Conservation (phyloP, 1,140 invertebrate species). For the Drosophila hydei region DNA sequence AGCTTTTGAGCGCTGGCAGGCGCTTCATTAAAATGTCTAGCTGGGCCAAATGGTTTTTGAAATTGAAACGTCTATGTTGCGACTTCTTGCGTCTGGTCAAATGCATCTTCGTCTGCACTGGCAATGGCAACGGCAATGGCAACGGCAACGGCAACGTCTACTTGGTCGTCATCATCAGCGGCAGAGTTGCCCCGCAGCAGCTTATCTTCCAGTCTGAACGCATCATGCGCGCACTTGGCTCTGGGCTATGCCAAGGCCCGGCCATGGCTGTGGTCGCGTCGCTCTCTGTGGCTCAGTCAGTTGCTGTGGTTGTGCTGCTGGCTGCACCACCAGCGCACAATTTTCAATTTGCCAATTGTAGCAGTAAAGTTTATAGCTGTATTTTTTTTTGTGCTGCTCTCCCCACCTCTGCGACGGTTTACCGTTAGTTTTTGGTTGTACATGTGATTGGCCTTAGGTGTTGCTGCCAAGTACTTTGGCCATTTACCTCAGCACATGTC, state of each 20-base stretch:
- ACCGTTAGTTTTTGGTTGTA: constrained; percentile 63
- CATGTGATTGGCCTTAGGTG: constrained; percentile 77
- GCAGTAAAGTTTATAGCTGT: constrained; percentile 80
- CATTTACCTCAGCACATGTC: constrained; percentile 32
- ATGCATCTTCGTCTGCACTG: constrained; percentile 65
- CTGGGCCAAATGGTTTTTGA: constrained; percentile 63
- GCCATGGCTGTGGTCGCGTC: constrained; percentile 7
- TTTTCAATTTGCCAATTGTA: constrained; percentile 82
- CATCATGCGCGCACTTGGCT: constrained; percentile 34
- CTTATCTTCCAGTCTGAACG: constrained; percentile 23
- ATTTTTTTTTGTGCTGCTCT: constrained; percentile 17
- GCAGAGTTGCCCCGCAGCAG: constrained; percentile 5
- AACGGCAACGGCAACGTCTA: constrained; percentile 10
- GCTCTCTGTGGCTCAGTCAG: constrained; percentile 32
- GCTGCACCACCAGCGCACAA: constrained; percentile 64
- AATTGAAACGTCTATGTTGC: constrained; percentile 77
- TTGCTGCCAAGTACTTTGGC: constrained; percentile 60
- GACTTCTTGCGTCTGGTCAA: constrained; percentile 42
- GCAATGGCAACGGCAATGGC: background rate
- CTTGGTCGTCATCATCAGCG: constrained; percentile 13
- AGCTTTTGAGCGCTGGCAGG: constrained; percentile 48
- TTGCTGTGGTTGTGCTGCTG: background rate
- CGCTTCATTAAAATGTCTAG: constrained; percentile 79
- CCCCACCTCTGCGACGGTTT: constrained; percentile 7
- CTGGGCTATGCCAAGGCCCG: constrained; percentile 28